phyloP scores from a whole-genome alignment of 30 jellyfish, hydroid and myxozoan genomes.

The Cassiopea andromeda region DNA sequence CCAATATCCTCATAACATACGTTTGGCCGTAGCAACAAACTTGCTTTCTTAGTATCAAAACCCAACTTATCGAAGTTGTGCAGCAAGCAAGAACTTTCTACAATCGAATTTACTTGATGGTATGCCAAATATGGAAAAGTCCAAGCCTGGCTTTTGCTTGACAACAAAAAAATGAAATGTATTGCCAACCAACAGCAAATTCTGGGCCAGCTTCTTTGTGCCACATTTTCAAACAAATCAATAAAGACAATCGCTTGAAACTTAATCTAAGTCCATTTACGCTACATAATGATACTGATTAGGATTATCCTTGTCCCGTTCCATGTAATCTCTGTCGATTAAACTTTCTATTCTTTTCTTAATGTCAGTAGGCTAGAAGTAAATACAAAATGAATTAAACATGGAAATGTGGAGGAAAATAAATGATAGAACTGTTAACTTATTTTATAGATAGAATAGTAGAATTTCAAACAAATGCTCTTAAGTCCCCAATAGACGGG shows the following conservation, averaged over 20 bases:
- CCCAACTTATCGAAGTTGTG: too few species aligned
- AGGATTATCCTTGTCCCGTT: slow-evolving; percentile 97
- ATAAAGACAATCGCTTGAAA: not conserved
- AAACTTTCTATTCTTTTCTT: slow-evolving; percentile 94
- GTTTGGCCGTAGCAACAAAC: too few species aligned
- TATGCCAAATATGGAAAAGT: too few species aligned
- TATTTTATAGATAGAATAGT: not conserved
- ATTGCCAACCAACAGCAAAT: not conserved
- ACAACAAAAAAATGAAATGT: not conserved
- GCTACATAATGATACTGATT: slow-evolving; percentile 94
- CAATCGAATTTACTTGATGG: too few species aligned
- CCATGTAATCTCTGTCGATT: slow-evolving; percentile 98
- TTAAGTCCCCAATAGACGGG: too few species aligned
- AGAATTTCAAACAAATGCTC: too few species aligned
- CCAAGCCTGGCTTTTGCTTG: too few species aligned
- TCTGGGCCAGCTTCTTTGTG: not conserved
- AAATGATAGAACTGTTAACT: not conserved
- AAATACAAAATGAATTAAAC: not conserved
- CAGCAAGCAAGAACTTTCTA: too few species aligned
- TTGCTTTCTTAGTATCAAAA: too few species aligned
- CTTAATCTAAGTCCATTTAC: slow-evolving; percentile 14
- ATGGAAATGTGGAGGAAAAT: not conserved
- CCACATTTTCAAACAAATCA: not conserved
- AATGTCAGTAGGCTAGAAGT: slow-evolving; percentile 91
- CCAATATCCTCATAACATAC: too few species aligned